phyloP scores from a whole-genome alignment of 2,797 vertebrate species.

The Poecilia picta region DNA sequence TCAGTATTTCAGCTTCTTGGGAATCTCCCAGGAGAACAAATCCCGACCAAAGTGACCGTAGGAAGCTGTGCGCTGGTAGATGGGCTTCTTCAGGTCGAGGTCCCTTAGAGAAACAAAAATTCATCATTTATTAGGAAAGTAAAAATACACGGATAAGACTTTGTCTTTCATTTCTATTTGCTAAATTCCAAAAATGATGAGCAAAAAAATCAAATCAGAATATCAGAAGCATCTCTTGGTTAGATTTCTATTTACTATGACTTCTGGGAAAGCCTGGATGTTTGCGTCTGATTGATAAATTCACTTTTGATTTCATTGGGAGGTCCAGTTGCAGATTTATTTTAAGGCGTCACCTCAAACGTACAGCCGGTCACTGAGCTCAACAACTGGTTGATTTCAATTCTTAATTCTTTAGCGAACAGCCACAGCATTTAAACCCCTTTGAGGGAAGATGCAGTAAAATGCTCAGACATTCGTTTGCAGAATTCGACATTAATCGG shows the following conservation, averaged over 20 bases:
- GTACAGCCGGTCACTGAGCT: not conserved
- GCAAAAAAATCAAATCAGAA: not conserved
- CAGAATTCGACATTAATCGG: not conserved
- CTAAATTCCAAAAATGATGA: not conserved
- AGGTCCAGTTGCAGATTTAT: not conserved
- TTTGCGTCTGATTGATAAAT: not conserved
- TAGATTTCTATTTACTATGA: not conserved
- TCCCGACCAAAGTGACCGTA: slow-evolving; percentile 97
- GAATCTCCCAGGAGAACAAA: slow-evolving; percentile 93
- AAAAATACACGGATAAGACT: not conserved
- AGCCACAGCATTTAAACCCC: not conserved
- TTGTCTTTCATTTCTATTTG: not conserved
- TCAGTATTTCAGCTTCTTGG: slow-evolving; percentile 92
- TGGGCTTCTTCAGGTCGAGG: slow-evolving; percentile 95
- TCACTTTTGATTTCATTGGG: not conserved
- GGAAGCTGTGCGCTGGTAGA: slow-evolving; percentile 94
- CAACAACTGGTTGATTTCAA: not conserved
- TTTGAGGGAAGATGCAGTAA: not conserved
- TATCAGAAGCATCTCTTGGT: not conserved
- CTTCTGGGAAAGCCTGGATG: not conserved
- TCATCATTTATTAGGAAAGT: not conserved
- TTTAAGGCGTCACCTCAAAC: not conserved
- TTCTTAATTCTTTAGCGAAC: not conserved
- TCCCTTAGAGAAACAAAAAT: slow-evolving; percentile 86
- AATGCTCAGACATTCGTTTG: not conserved